Evolutionary conservation across 2,888 invertebrate genomes (phyloP).

Genomic region (Diplolepis rosae): DNA sequence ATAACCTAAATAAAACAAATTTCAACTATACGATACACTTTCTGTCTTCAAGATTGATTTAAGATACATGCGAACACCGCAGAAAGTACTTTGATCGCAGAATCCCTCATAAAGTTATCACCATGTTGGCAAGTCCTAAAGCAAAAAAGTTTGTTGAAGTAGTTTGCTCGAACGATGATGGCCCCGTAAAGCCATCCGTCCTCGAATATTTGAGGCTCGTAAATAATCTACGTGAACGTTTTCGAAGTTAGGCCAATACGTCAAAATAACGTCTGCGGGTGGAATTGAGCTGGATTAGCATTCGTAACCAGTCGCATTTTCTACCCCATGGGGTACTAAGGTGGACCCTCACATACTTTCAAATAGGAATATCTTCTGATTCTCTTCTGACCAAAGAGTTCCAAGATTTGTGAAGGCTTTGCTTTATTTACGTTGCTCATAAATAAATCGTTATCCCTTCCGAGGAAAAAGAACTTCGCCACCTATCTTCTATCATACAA

Average conservation of each 20-base stretch:
- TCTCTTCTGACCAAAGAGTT: slow-evolving; percentile 32
- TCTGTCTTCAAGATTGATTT: background rate
- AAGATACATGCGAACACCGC: background rate
- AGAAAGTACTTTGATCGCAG: slow-evolving; percentile 1
- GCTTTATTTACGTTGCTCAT: slow-evolving; percentile 25
- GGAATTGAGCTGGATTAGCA: slow-evolving; percentile 47
- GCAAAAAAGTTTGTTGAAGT: slow-evolving; percentile 2
- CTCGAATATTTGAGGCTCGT: slow-evolving; percentile 56
- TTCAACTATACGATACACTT: no score
- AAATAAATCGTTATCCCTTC: slow-evolving; percentile 40
- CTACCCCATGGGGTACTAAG: slow-evolving; percentile 24
- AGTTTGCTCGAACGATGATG: slow-evolving; percentile 34
- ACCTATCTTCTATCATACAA: background rate
- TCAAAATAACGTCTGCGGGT: slow-evolving; percentile 48
- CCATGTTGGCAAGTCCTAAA: background rate
- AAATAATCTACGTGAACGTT: slow-evolving; percentile 52
- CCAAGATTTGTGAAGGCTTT: slow-evolving; percentile 5
- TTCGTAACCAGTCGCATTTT: slow-evolving; percentile 44
- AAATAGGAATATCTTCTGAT: slow-evolving; percentile 15
- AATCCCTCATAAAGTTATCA: background rate
- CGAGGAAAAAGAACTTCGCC: background rate
- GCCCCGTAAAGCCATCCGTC: slow-evolving; percentile 38
- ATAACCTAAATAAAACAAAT: no score
- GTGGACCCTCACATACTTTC: background rate
- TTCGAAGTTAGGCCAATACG: slow-evolving; percentile 47